These are phyloP conservation scores for Gouania willdenowi DNA, from an alignment of 2,797 vertebrate species.

Conservation along the genomic window DNA sequence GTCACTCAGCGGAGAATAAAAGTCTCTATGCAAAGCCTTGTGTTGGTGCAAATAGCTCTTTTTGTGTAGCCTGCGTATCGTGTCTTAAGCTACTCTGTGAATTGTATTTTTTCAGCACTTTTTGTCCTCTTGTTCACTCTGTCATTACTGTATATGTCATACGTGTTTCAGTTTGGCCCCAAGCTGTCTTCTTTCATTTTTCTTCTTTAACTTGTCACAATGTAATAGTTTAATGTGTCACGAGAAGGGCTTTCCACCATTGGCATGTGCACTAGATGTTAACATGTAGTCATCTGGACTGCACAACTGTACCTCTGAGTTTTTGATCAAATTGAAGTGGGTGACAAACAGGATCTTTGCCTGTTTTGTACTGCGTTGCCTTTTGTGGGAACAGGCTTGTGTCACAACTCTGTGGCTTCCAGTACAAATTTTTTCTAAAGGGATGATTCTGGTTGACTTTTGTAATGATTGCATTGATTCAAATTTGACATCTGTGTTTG, in stretches of 20 bases:
- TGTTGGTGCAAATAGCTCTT: not conserved
- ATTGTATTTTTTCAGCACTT: slow-evolving; percentile 25
- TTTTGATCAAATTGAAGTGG: slow-evolving; percentile 59
- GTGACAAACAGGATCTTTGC: slow-evolving; percentile 58
- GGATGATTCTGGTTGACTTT: slow-evolving; percentile 63
- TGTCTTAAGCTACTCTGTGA: no score
- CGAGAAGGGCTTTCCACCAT: slow-evolving; percentile 45
- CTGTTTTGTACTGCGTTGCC: slow-evolving; percentile 55
- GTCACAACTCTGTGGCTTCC: slow-evolving; percentile 61
- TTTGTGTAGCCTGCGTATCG: no score
- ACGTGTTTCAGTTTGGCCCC: slow-evolving; percentile 43
- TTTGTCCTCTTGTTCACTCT: slow-evolving; percentile 1
- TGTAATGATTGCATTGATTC: slow-evolving; percentile 63
- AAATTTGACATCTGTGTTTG: slow-evolving; percentile 54
- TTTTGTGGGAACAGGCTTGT: slow-evolving; percentile 65
- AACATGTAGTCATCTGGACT: slow-evolving; percentile 71
- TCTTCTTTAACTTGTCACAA: slow-evolving; percentile 34
- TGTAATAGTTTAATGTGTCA: slow-evolving; percentile 43
- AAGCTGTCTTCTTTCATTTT: slow-evolving; percentile 40
- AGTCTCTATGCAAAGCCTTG: slow-evolving; percentile 65
- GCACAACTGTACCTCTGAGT: slow-evolving; percentile 61
- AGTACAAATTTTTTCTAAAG: slow-evolving; percentile 45
- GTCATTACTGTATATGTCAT: slow-evolving; percentile 16
- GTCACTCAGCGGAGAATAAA: slow-evolving; percentile 13
- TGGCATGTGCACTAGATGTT: slow-evolving; percentile 70